Evolutionary conservation across 1,140 invertebrate species (phyloP).

Genomic region (Tetraneura akinire): DNA sequence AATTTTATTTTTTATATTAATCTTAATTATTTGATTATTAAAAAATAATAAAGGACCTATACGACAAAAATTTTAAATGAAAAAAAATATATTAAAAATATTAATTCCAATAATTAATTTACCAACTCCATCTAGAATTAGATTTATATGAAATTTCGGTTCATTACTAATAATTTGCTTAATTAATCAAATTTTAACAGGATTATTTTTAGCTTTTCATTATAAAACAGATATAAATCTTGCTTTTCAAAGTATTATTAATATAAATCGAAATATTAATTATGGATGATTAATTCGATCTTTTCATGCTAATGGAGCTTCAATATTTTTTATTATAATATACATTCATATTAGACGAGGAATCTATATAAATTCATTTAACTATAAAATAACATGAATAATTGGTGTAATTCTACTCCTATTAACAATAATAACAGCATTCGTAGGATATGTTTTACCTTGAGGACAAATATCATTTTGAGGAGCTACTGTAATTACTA

Average conservation of each 20-base stretch:
- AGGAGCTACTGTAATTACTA: constrained; percentile 5
- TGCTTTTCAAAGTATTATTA: background rate
- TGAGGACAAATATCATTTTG: background rate
- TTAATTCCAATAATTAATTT: background rate
- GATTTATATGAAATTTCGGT: constrained; percentile 15
- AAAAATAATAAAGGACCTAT: constrained; percentile 15
- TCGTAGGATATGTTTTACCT: background rate
- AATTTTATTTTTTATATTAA: constrained; percentile 16
- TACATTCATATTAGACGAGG: constrained; percentile 14
- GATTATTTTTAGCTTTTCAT: background rate
- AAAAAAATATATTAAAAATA: background rate
- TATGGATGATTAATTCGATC: background rate
- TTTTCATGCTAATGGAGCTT: background rate
- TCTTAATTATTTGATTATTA: constrained; percentile 20
- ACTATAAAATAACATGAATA: constrained; percentile 8
- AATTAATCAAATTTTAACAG: constrained; percentile 21
- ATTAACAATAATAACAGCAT: background rate
- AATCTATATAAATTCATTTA: background rate
- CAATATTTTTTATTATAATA: constrained; percentile 3
- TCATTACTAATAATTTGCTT: background rate
- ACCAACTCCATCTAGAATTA: background rate
- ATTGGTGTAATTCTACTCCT: background rate
- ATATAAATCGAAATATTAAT: background rate
- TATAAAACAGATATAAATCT: background rate
- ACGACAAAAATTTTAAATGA: constrained; percentile 8